Conservation (phyloP, 2,888 invertebrate genomes). For the Cryptocephalus primarius region DNA sequence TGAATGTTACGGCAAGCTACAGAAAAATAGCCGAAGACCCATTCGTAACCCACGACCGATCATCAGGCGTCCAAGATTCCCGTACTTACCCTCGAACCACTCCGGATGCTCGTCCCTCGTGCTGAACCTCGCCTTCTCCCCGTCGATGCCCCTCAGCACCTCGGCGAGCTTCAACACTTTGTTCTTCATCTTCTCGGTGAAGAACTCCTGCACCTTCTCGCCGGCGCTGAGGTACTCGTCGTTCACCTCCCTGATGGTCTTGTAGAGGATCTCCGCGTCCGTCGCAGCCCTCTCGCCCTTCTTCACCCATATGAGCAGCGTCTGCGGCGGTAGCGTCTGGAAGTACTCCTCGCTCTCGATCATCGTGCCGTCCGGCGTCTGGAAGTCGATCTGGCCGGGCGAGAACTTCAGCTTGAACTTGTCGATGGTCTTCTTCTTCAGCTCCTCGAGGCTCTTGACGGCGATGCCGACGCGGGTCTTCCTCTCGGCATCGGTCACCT, state of each 20-base stretch:
- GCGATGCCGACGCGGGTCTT: constrained; percentile 61
- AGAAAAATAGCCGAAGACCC: too few relatives aligned
- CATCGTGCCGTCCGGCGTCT: constrained; percentile 52
- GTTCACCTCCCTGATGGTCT: constrained; percentile 55
- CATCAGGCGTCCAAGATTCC: too few relatives aligned
- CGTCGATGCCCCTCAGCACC: constrained; percentile 38
- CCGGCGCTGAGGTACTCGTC: constrained; percentile 60
- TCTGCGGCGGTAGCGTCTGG: constrained; percentile 61
- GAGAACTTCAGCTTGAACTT: constrained; percentile 39
- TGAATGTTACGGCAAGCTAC: too few relatives aligned
- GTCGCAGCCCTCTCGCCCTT: constrained; percentile 34
- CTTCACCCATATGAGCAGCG: constrained; percentile 50
- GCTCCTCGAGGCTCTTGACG: constrained; percentile 51
- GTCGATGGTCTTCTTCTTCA: constrained; percentile 55
- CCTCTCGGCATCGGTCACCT: constrained; percentile 58
- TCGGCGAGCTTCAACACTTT: constrained; percentile 42
- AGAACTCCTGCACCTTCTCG: constrained; percentile 60
- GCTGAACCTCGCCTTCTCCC: constrained; percentile 43
- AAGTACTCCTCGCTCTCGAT: constrained; percentile 71
- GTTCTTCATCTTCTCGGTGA: constrained; percentile 53
- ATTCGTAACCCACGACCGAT: too few relatives aligned
- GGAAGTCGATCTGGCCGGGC: constrained; percentile 28
- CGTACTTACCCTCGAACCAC: constrained; percentile 62
- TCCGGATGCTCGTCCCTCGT: constrained; percentile 57
- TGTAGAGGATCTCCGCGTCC: constrained; percentile 62